Base-by-base conservation (phyloP, 2,888 invertebrate species). In the Machimus atricapillus region DNA sequence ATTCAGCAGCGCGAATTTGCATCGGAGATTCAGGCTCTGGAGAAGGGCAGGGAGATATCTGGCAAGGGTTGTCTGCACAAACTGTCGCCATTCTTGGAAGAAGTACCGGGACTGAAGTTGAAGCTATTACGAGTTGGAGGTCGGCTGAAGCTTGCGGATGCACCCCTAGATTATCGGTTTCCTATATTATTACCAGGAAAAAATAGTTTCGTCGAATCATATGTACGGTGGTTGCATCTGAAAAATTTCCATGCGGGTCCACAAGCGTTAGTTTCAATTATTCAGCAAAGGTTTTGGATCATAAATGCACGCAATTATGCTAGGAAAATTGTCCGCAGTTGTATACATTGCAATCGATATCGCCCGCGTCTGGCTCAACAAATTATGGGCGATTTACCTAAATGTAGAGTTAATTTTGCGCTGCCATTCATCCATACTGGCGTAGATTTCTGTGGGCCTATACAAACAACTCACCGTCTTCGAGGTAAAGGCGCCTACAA, bases 41-140 rank as follows among this genome's bases (percentile, higher is more conserved):
- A n/a, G n/a, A n/a, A n/a, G n/a, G n/a, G n/a, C n/a, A n/a, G n/a
- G n/a, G n/a, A n/a, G n/a, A n/a, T n/a, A n/a, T n/a, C n/a, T n/a
- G n/a, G n/a, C n/a, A n/a, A n/a, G n/a, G n/a, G n/a, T n/a, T n/a
- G n/a, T n/a, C n/a, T n/a, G n/a, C n/a, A n/a, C n/a, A n/a, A n/a
- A n/a, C n/a, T n/a, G n/a, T n/a, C n/a, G n/a, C n/a, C n/a, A n/a
- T n/a, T n/a, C n/a, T n/a, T n/a, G n/a, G n/a, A n/a, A n/a, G n/a
- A n/a, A n/a, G n/a, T n/a, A n/a, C n/a, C n/a, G n/a, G n/a, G n/a
- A n/a, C n/a, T n/a, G 8, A 52, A 52, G 4, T 77, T 77, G 8
- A 31, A 77, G 37, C 19, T 89, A 14, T 14, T 88, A 37, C 73
- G 87, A 76, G 87, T 88, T 19, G 31, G 31, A 31, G 31, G 31